Evolutionary conservation across 2,888 invertebrate genomes (phyloP).

Genomic region (Drosophila flavopinicola): DNA sequence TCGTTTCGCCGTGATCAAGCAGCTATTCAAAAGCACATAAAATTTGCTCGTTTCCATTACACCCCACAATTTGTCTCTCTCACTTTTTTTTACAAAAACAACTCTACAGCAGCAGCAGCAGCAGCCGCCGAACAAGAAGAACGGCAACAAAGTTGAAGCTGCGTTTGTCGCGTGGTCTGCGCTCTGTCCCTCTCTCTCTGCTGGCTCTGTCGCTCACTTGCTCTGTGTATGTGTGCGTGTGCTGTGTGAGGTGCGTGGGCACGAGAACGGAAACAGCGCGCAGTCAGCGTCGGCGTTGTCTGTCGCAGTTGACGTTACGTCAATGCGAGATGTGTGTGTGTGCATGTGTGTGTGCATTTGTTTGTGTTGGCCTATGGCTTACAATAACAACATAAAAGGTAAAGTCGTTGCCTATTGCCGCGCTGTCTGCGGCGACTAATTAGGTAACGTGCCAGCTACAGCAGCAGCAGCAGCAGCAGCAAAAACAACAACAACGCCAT

Average conservation of each 20-base stretch:
- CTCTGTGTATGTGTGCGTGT: conserved; percentile 28
- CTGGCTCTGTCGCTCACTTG: conserved; percentile 2
- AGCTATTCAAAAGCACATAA: conserved; percentile 61
- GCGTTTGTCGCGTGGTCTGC: conserved; percentile 58
- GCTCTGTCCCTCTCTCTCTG: conserved; percentile 16
- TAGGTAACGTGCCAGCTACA: conserved; percentile 80
- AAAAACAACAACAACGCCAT: conserved; percentile 58
- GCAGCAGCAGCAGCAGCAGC: conserved; percentile 16
- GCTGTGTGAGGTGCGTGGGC: conserved; percentile 66
- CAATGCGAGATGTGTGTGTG: conserved; percentile 50
- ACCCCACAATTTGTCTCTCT: conserved; percentile 46
- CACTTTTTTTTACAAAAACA: conserved; percentile 20
- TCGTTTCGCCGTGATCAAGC: conserved; percentile 59
- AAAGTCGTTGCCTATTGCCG: conserved; percentile 79
- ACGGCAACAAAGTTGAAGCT: conserved; percentile 42
- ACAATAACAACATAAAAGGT: conserved; percentile 71
- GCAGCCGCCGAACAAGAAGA: conserved; percentile 19
- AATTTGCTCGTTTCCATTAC: conserved; percentile 51
- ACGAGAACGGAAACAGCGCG: conserved; percentile 75
- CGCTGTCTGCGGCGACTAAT: conserved; percentile 82
- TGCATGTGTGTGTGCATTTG: conserved; percentile 25
- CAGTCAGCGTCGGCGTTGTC: conserved; percentile 55
- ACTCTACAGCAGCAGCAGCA: conserved; percentile 19
- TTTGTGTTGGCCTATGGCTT: conserved; percentile 50
- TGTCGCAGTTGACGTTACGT: conserved; percentile 70